Percentiles rank a stretch among this genome's conserved stretches.
Conservation (phyloP, 2,888 invertebrate genomes). For the Empis stercorea region DNA sequence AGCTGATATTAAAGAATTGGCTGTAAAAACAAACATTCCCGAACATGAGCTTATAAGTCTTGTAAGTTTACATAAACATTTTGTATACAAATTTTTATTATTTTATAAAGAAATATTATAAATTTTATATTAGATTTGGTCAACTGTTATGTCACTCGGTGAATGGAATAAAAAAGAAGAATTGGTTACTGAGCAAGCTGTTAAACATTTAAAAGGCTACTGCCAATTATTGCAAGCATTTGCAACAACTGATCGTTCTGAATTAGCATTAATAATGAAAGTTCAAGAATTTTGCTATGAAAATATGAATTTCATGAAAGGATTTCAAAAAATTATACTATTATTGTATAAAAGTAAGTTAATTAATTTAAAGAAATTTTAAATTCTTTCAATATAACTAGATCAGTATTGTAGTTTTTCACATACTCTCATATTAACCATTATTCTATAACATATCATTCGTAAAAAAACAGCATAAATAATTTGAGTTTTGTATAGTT, state of each 20-base stretch:
- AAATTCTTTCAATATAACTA: neutral
- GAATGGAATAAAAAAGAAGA: conserved; percentile 99
- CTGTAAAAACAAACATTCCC: conserved; percentile 66
- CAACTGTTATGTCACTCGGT: conserved; percentile 84
- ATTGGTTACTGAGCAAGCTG: conserved; percentile 87
- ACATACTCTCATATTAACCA: too few relatives aligned
- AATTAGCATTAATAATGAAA: conserved; percentile 77
- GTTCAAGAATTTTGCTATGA: conserved; percentile 98
- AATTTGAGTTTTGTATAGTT: too few relatives aligned
- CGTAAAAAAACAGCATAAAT: too few relatives aligned
- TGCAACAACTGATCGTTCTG: conserved; percentile 72
- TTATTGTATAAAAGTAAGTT: conserved; percentile 83
- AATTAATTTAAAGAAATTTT: conserved; percentile 3
- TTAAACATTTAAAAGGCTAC: conserved; percentile 77
- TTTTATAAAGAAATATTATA: neutral
- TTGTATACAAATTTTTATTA: neutral
- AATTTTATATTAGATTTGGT: conserved; percentile 62
- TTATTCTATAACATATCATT: too few relatives aligned
- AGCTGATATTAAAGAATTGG: conserved; percentile 74
- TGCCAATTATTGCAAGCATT: conserved; percentile 78
- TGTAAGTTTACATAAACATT: conserved; percentile 39
- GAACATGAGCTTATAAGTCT: conserved; percentile 83
- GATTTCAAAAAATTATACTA: conserved; percentile 93
- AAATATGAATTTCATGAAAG: conserved; percentile 98
- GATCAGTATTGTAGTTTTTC: too few relatives aligned